Evolutionary conservation across 2,113 vertebrate genomes (phyloP).

Genomic region (Beaufortia kweichowensis): DNA sequence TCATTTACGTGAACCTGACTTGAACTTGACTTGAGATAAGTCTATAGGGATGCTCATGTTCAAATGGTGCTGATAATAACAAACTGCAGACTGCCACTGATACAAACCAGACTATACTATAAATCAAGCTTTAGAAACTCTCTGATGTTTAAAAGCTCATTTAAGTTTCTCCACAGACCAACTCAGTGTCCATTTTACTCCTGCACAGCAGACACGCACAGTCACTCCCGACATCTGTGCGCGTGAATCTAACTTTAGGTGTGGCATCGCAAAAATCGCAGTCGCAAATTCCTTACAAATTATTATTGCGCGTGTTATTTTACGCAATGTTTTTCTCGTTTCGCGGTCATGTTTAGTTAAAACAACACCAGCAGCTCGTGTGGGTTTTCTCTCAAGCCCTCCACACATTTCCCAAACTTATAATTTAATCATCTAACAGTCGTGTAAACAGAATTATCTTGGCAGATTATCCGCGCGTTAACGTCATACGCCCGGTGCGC

Average conservation of each 20-base stretch:
- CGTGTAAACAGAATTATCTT: not conserved
- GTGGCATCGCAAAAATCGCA: not conserved
- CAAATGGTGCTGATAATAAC: conserved; percentile 9
- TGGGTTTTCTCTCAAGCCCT: not conserved
- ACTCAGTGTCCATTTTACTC: not conserved
- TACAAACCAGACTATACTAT: conserved; percentile 1
- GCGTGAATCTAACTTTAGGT: not conserved
- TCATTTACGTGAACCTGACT: not conserved
- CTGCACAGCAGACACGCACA: not conserved
- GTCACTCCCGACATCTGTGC: not conserved
- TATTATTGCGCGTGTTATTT: not conserved
- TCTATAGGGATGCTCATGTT: not conserved
- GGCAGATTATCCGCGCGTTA: not conserved
- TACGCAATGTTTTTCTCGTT: not conserved
- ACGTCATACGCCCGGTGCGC: not conserved
- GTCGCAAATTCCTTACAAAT: not conserved
- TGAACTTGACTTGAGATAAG: conserved; percentile 5
- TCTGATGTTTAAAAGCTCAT: not conserved
- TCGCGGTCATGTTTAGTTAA: not conserved
- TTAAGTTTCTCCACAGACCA: not conserved
- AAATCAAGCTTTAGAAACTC: not conserved
- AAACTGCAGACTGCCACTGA: not conserved
- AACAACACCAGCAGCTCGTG: not conserved
- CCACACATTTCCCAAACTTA: not conserved
- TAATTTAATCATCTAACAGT: not conserved